Percentiles rank a stretch among this genome's conserved stretches.
These are phyloP conservation scores for Bujurquina vittata DNA, from an alignment of 2,113 vertebrate species.

Conservation along the genomic window DNA sequence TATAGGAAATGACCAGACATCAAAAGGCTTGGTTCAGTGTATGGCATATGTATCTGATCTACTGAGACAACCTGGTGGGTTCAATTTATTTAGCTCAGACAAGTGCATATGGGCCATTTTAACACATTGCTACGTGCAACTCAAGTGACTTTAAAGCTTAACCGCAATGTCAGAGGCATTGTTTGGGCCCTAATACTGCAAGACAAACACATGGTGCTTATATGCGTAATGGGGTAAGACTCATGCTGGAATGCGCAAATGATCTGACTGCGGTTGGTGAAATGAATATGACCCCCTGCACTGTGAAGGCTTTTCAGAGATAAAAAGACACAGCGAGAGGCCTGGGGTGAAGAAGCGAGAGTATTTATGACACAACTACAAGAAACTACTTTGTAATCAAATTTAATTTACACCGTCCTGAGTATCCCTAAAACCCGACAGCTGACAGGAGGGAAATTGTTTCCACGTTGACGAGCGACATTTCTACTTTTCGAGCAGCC, in stretches of 20 bases:
- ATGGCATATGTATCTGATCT: conserved; percentile 16
- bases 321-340: conserved; percentile 29
- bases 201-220: conserved; percentile 67
- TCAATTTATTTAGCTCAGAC: conserved; percentile 48
- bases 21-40: not conserved
- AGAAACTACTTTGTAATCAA: conserved; percentile 64
- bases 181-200: conserved; percentile 44
- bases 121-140: conserved; percentile 4
- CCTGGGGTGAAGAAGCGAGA: conserved; percentile 6
- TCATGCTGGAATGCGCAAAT: conserved; percentile 42
- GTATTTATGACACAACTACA: conserved; percentile 54
- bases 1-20: conserved; percentile 1
- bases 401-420: conserved; percentile 62
- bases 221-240: conserved; percentile 42
- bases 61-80: conserved; percentile 34
- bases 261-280: conserved; percentile 34
- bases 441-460: conserved; percentile 67
- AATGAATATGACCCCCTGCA: conserved; percentile 29
- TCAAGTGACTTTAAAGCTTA: conserved; percentile 32
- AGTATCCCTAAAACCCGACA: conserved; percentile 43
- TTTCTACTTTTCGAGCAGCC: conserved; percentile 46
- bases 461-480: conserved; percentile 60
- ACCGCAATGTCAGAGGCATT: conserved; percentile 50
- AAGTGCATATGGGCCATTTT: conserved; percentile 27
- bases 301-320: conserved; percentile 27